A percentile compares a stretch with the other conserved stretches of the same genome.
These are phyloP conservation scores for Sialia sialis DNA, from an alignment of 2,113 vertebrate species.

Conservation along the genomic window DNA sequence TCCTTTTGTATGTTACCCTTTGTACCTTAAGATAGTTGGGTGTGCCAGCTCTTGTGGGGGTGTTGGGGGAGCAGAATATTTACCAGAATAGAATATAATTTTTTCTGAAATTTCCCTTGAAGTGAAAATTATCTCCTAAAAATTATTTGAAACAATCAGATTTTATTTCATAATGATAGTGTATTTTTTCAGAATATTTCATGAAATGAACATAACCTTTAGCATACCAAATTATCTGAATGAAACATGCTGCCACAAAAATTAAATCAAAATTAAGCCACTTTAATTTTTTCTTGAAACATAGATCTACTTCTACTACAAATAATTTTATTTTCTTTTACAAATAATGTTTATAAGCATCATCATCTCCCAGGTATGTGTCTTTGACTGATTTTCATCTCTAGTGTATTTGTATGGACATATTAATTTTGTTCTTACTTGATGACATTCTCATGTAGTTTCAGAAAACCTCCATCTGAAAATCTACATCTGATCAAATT, in stretches of 20 bases:
- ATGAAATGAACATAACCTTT: not conserved
- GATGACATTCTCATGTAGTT: not conserved
- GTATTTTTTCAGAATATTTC: not conserved
- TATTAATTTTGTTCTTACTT: not conserved
- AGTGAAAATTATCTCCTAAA: not conserved
- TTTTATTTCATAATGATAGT: not conserved
- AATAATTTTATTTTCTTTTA: not conserved
- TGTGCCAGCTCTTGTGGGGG: rapidly evolving
- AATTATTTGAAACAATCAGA: not conserved
- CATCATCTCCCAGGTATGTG: not conserved
- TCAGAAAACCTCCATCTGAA: not conserved
- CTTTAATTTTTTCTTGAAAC: not conserved
- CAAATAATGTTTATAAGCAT: not conserved
- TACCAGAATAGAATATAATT: not conserved
- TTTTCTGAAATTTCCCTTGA: not conserved
- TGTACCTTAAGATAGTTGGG: not conserved
- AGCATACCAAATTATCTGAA: not conserved
- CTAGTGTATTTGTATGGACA: not conserved
- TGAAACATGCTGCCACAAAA: not conserved
- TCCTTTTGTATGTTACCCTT: not conserved
- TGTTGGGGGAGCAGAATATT: not conserved
- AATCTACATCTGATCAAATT: not conserved
- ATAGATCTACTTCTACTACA: not conserved
- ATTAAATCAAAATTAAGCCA: not conserved
- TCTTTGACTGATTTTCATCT: not conserved